These are phyloP conservation scores for Lydus trimaculatus DNA, from an alignment of 2,888 invertebrate genomes.

Conservation along the genomic window DNA sequence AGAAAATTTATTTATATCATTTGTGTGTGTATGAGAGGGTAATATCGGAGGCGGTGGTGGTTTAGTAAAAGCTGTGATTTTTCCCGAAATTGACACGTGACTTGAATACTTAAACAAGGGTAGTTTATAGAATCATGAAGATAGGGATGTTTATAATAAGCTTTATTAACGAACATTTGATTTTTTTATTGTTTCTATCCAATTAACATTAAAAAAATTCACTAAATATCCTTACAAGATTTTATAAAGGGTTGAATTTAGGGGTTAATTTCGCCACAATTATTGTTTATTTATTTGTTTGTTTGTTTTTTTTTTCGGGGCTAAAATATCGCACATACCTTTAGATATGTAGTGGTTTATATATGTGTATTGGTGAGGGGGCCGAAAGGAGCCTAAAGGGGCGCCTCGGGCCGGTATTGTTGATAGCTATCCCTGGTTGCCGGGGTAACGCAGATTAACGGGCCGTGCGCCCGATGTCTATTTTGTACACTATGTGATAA, in stretches of 20 bases:
- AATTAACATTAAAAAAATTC: too few relatives aligned
- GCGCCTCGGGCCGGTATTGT: conserved; percentile 56
- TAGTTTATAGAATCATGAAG: background rate
- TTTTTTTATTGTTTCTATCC: background rate
- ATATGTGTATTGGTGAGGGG: conserved; percentile 25
- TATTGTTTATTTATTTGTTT: background rate
- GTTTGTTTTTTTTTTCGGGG: too few relatives aligned
- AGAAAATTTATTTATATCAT: background rate
- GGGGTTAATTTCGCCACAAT: background rate
- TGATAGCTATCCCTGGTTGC: conserved; percentile 62
- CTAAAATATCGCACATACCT: background rate
- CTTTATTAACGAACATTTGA: background rate
- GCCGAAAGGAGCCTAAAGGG: conserved; percentile 32
- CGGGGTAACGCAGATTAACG: conserved; percentile 62
- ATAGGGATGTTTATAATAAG: background rate
- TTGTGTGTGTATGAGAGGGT: background rate
- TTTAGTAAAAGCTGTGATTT: conserved; percentile 3
- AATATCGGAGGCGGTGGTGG: background rate
- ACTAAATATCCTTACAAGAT: too few relatives aligned
- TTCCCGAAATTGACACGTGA: conserved; percentile 1
- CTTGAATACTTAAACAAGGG: conserved; percentile 7
- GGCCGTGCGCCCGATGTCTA: conserved; percentile 62
- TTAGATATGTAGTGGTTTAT: conserved; percentile 8
- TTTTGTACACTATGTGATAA: conserved; percentile 58
- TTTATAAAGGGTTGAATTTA: background rate